phyloP scores from a whole-genome alignment of 2,888 invertebrate species.

The Caenorhabditis zanzibari region DNA sequence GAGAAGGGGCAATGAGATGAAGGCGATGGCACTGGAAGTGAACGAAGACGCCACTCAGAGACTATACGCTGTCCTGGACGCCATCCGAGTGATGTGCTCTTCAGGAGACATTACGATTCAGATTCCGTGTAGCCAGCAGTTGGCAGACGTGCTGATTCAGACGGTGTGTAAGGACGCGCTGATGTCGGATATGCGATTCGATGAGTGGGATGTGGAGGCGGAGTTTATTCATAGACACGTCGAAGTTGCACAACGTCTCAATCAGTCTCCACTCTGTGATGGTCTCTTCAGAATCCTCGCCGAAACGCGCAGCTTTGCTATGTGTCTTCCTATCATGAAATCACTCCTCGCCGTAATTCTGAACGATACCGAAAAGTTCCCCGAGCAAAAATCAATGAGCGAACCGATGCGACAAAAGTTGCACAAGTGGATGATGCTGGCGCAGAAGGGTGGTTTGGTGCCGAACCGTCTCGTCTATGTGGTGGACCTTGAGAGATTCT shows the following conservation, averaged over 20 bases:
- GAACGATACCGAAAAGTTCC: constrained; percentile 47
- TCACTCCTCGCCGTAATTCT: constrained; percentile 67
- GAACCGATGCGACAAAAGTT: constrained; percentile 15
- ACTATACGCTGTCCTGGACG: constrained; percentile 41
- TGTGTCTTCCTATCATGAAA: constrained; percentile 71
- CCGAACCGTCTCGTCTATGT: constrained; percentile 29
- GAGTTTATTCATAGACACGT: constrained; percentile 62
- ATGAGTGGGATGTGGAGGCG: constrained; percentile 62
- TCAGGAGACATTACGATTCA: constrained; percentile 30
- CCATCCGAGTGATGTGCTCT: constrained; percentile 44
- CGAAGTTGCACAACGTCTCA: constrained; percentile 35
- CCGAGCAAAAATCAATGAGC: constrained; percentile 5
- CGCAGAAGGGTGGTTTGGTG: constrained; percentile 30
- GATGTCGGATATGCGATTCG: constrained; percentile 52
- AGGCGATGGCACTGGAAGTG: neutral
- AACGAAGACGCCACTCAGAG: constrained; percentile 49
- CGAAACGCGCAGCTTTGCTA: constrained; percentile 66
- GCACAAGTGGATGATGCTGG: constrained; percentile 55
- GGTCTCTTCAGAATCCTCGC: constrained; percentile 65
- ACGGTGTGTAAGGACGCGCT: constrained; percentile 40
- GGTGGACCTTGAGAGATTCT: constrained; percentile 43
- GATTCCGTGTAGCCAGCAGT: constrained; percentile 41
- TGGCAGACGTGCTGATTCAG: constrained; percentile 24
- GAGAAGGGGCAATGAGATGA: constrained; percentile 11
- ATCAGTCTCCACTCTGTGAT: constrained; percentile 37